Base-by-base conservation (phyloP, 2,888 invertebrate species). In the Acronicta leporina region DNA sequence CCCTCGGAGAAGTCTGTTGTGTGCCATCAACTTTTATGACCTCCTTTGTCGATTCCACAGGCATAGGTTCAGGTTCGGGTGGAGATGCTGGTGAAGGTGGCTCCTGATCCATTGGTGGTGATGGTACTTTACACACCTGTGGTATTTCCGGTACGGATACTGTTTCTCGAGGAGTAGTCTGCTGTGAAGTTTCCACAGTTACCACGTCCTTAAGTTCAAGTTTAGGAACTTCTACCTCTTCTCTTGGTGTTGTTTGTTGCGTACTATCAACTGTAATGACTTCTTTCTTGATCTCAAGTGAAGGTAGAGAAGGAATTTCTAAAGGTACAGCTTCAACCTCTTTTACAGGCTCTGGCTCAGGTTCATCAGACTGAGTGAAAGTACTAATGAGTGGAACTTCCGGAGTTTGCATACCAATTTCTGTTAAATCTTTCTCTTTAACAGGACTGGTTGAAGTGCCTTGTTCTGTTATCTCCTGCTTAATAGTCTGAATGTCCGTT, bases 1-100 rank as follows among this genome's bases (percentile, higher is more conserved):
- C 83, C 59, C 95, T 93, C 11, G 96, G 95, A 9, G 95, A 95
- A n/a, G 97, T 96, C 87, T 96, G 93, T 82, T 92, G 81, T 59
- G 80, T 77, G 20, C 71, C 73, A 82, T 95, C 85, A 57, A 75
- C 77, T 65, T 68, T 83, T 63, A 73, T 62, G 20, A 84, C 45
- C 56, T 80, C 75, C 42, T 71, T 53, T 49, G 57, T 77, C 27
- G 69, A 53, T 47, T 70, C 68, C 11, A 72, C 9, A 14, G 59
- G 47, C 5, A 50, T 48, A 14, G 71, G 68, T 7, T 50, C 57
- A 25, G 54, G 44, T 14, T 47, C 25, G 6, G 20, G 47, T n/a
- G 42, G 16, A 1, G 50, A 35, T 9, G 50, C 15, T 3, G 40
- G 40, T 7, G 51, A 41, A 11, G 15, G 20, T 45, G 44, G 43